Conservation (phyloP, 2,888 invertebrate genomes). For the Catocala sponsa region DNA sequence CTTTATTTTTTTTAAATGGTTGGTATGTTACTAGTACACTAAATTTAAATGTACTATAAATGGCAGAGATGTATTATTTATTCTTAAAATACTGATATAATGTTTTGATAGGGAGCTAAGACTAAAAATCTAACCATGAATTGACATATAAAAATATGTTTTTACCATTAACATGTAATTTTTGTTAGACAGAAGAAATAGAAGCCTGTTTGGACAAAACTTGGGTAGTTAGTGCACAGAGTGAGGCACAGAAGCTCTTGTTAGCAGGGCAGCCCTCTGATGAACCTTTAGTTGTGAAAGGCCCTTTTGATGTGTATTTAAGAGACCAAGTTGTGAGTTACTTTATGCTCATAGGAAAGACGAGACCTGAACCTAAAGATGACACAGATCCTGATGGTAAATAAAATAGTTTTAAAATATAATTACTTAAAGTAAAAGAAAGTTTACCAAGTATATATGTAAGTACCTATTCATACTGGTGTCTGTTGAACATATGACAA, state of each 20-base stretch:
- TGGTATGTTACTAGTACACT: no score
- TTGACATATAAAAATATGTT: background rate
- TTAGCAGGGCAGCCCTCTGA: constrained; percentile 88
- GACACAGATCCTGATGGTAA: constrained; percentile 90
- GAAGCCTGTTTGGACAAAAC: constrained; percentile 94
- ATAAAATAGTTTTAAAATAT: background rate
- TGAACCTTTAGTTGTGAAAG: constrained; percentile 93
- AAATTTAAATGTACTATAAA: no score
- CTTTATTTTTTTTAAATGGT: no score
- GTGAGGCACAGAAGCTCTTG: constrained; percentile 91
- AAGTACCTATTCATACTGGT: no score
- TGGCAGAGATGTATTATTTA: no score
- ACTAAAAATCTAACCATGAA: no score
- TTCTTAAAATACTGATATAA: no score
- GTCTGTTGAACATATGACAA: no score
- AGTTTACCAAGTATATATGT: no score
- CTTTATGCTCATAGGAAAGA: constrained; percentile 93
- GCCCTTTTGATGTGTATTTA: constrained; percentile 94
- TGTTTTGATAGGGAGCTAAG: no score
- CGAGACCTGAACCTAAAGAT: constrained; percentile 76
- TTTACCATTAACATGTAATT: constrained; percentile 34
- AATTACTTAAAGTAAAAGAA: no score
- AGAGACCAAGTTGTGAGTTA: constrained; percentile 93
- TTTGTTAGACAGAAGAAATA: constrained; percentile 90
- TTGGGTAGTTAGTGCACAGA: constrained; percentile 97